Base-by-base conservation (phyloP, 1,140 invertebrate genomes). In the Tribolium castaneum region DNA sequence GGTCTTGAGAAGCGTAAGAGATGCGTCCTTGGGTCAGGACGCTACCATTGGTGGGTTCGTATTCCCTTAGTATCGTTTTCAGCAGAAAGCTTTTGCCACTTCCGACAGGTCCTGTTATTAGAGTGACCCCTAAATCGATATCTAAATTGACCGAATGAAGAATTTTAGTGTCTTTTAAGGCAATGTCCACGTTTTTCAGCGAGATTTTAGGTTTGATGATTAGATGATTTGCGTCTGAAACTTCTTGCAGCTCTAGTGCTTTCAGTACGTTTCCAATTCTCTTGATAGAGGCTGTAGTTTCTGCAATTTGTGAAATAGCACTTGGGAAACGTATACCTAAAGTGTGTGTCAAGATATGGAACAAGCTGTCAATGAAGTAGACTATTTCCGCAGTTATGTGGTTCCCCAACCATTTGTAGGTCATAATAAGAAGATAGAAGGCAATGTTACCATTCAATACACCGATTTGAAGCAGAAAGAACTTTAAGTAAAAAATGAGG, bases 1-100 rank as follows among this genome's bases (percentile, higher is more conserved):
- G 89, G 78, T 94, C 92, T 85, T 96, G 94, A 14, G 93, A 91
- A 0, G 93, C 91, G 85, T 95, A 97, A 6, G 93, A 92, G 0
- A 96, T 85, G 50, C 87, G 89, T 10, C 95, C 95, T 59, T 88
- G 86, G 0, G 94, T 85, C 9, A 87, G 85, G 0, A 95, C 45
- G 1, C 80, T 86, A 2, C 95, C 95, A 0, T 86, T 82, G 0
- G 82, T 85, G 0, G 92, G 80, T 16, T 92, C 90, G 39, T 95
- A 83, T 84, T 97, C 95, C 12, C 90, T 87, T 1, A 96, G 86
- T 66, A 96, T 88, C 0, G 90, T 88, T 81, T 95, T 89, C 0
- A 95, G 84, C 0, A 95, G 81, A 0, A 93, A 94, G 10, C 91
- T 92, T 89, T 97, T 97, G 7, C 95, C 94, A 4, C 92, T 88